Evolutionary conservation across 92 coral and sea anemone genomes (phyloP), one percentile per base, ranked within the genome.

Genomic region (Umimayanthus kanabou): DNA sequence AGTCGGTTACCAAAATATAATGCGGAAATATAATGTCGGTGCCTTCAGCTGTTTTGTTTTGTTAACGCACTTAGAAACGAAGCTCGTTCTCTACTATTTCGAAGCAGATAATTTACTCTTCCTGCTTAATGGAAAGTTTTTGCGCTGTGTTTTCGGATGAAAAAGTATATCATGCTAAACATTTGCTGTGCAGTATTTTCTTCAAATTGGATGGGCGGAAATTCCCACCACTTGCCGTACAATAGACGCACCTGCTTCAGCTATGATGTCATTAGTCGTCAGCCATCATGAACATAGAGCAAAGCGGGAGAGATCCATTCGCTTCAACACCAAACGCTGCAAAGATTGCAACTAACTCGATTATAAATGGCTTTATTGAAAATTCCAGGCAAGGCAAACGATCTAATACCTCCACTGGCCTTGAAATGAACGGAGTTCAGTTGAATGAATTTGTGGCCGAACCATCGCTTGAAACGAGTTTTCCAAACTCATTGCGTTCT

Each of bases 361-460:
- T 43, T 49, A 67, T 71, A 49, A 82, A 82, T 82, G 86, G 86
- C 4, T 67, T 66, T 45, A 69, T 43, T 45, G 66, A 70, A 28
- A 83, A 28, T 20, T 26, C 10, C n/a, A 70, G 64, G 78, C 77
- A 28, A 53, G 25, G 29, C 43, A 78, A 29, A 73, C 43, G 25
- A 7, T 71, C 40, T 13, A 3, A 47, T 45, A 49, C 22, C 29
- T 3, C 67, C 15, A 15, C 55, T 69, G 49, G 64, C 29, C 77
- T 70, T 18, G 77, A 45, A 83, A 83, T 83, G 78, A 83, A 83
- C 77, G 87, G 87, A 20, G 29, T 83, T 83, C 67, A 11, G 10
- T 69, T 83, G 78, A 45, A 42, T 40, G 87, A 71, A 83, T 40
- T 50, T 8, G 66, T 39, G 13, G 50, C 87, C 20, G 87, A 69